These are phyloP conservation scores for Leptonema lineaticorne DNA, from an alignment of 1,140 invertebrate species.

Conservation along the genomic window DNA sequence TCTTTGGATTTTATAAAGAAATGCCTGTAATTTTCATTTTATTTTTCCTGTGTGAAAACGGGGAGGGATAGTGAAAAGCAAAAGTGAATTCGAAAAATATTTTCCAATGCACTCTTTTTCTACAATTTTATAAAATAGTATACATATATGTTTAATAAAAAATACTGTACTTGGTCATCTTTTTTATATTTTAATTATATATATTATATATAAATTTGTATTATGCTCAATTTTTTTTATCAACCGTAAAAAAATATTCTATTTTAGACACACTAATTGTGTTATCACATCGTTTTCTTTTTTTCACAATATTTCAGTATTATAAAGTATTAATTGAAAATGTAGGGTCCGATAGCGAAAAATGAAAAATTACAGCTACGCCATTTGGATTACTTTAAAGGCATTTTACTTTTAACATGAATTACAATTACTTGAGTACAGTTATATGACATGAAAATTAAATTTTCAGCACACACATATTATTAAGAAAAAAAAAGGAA, in stretches of 20 bases:
- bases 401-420: too few species aligned
- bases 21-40: too few species aligned
- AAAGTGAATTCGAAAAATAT: neutral
- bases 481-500: neutral
- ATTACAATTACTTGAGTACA: too few species aligned
- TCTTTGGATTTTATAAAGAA: too few species aligned
- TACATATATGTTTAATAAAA: neutral
- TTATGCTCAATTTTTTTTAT: neutral
- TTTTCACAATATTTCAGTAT: neutral
- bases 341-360: neutral
- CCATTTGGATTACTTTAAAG: too few species aligned
- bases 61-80: too few species aligned
- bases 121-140: neutral
- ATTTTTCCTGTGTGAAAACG: too few species aligned
- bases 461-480: neutral
- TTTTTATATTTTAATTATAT: neutral
- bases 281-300: neutral
- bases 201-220: too few species aligned
- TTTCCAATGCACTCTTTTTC: too few species aligned
- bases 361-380: conserved; percentile 11
- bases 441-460: too few species aligned
- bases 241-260: neutral
- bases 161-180: conserved; percentile 10
- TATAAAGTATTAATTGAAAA: conserved; percentile 1
- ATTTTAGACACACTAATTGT: neutral